phyloP scores from a whole-genome alignment of 2,113 vertebrate genomes.

The Piaya cayana region DNA sequence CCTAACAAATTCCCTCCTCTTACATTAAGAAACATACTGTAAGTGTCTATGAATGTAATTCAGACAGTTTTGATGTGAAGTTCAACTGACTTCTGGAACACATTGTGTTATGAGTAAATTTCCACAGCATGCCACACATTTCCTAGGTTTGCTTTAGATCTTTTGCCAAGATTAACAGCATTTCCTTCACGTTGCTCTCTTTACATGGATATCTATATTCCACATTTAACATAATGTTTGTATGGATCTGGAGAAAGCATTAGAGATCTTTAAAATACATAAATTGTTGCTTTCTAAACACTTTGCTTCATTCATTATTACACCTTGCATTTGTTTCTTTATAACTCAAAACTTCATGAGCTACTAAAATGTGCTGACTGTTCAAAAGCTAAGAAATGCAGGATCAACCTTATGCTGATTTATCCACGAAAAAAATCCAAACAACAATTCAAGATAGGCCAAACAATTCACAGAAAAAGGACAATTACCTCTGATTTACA shows the following conservation, averaged over 20 bases:
- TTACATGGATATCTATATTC: slow-evolving; percentile 63
- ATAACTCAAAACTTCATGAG: not conserved
- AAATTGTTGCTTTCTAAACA: slow-evolving; percentile 60
- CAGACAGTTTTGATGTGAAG: slow-evolving; percentile 10
- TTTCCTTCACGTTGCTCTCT: slow-evolving; percentile 63
- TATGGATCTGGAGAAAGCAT: slow-evolving; percentile 34
- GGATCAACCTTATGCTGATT: not conserved
- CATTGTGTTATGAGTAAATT: slow-evolving; percentile 48
- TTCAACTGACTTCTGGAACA: slow-evolving; percentile 50
- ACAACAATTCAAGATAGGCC: not conserved
- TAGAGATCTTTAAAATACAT: slow-evolving; percentile 7
- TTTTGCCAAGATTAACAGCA: slow-evolving; percentile 61
- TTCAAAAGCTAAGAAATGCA: not conserved
- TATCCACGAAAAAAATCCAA: not conserved
- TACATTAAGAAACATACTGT: not conserved
- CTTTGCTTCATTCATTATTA: not conserved
- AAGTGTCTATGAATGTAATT: slow-evolving; percentile 20
- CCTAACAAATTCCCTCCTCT: not conserved
- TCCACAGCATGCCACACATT: slow-evolving; percentile 52
- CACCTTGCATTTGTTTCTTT: slow-evolving; percentile 4
- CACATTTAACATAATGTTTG: slow-evolving; percentile 43
- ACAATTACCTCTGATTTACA: not conserved
- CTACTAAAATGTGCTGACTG: not conserved
- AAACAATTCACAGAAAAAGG: not conserved
- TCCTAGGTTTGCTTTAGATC: slow-evolving; percentile 56